These are phyloP conservation scores for Epinotia bilunana DNA, from an alignment of 2,888 invertebrate species.

Conservation along the genomic window DNA sequence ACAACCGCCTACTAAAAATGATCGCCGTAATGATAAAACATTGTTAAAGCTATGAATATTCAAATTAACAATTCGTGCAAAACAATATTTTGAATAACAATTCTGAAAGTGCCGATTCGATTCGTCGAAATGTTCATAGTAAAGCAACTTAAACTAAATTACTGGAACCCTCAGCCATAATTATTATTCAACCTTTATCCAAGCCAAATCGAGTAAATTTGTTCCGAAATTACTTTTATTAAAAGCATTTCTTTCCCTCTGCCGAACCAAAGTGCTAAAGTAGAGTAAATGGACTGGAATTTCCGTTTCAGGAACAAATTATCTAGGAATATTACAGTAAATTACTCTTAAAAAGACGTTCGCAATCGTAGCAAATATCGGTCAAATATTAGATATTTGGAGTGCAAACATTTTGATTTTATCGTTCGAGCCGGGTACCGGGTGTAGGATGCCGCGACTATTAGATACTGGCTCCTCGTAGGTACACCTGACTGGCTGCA, in stretches of 20 bases:
- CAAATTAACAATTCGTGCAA: slow-evolving; percentile 52
- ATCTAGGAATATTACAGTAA: slow-evolving; percentile 70
- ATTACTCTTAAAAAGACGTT: slow-evolving; percentile 62
- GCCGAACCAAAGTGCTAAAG: slow-evolving; percentile 78
- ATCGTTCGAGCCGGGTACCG: slow-evolving; percentile 5
- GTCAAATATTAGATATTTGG: slow-evolving; percentile 40
- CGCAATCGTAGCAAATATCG: slow-evolving; percentile 52
- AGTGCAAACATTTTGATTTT: slow-evolving; percentile 37
- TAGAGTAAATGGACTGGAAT: slow-evolving; percentile 80
- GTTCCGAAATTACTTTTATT: slow-evolving; percentile 80
- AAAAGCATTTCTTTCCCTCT: slow-evolving; percentile 79
- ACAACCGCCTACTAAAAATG: slow-evolving; percentile 40
- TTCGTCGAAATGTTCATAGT: slow-evolving; percentile 56
- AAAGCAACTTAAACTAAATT: slow-evolving; percentile 70
- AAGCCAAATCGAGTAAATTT: slow-evolving; percentile 76
- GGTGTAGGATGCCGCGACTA: slow-evolving; percentile 20
- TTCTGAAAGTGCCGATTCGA: slow-evolving; percentile 51
- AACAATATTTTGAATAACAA: slow-evolving; percentile 61
- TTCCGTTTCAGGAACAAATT: slow-evolving; percentile 77
- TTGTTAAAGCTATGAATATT: slow-evolving; percentile 61
- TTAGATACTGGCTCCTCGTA: slow-evolving; percentile 5
- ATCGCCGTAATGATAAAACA: slow-evolving; percentile 55
- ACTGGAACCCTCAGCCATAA: slow-evolving; percentile 65
- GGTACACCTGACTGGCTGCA: slow-evolving; percentile 5
- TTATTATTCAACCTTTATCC: slow-evolving; percentile 80